Percentiles rank a stretch among this genome's conserved stretches.
Conservation (phyloP, 2,888 invertebrate genomes). For the Gibbula magus region DNA sequence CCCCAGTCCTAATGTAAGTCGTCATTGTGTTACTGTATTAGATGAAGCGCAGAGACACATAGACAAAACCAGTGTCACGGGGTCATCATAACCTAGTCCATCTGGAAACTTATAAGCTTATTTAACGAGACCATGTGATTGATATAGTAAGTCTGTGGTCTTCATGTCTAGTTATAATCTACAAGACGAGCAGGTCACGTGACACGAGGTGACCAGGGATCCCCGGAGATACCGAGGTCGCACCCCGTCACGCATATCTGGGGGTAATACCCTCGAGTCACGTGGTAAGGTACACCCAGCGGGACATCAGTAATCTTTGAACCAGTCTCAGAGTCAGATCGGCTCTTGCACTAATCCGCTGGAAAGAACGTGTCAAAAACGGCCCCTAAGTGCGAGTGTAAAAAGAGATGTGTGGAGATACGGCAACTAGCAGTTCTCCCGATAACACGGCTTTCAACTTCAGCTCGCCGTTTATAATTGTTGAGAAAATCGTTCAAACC, state of each 20-base stretch:
- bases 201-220: no score
- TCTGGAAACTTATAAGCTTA: no score
- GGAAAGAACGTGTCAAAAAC: not conserved
- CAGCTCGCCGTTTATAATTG: constrained; percentile 4
- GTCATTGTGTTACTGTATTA: no score
- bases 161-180: no score
- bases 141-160: no score
- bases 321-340: not conserved
- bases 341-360: not conserved
- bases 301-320: constrained; percentile 10
- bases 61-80: no score
- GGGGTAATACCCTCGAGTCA: constrained; percentile 4
- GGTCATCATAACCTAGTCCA: no score
- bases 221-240: not conserved
- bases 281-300: not conserved
- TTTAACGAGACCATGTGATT: no score
- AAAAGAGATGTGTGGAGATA: not conserved
- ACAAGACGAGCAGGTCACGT: no score
- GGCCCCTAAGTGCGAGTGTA: constrained; percentile 10
- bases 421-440: no score
- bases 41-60: no score
- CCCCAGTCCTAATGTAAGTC: no score
- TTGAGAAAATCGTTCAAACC: constrained; percentile 14
- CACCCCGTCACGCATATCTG: not conserved
- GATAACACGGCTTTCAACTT: not conserved